Evolutionary conservation across 2,797 vertebrate species (phyloP).

Genomic region (Tapirus indicus): DNA sequence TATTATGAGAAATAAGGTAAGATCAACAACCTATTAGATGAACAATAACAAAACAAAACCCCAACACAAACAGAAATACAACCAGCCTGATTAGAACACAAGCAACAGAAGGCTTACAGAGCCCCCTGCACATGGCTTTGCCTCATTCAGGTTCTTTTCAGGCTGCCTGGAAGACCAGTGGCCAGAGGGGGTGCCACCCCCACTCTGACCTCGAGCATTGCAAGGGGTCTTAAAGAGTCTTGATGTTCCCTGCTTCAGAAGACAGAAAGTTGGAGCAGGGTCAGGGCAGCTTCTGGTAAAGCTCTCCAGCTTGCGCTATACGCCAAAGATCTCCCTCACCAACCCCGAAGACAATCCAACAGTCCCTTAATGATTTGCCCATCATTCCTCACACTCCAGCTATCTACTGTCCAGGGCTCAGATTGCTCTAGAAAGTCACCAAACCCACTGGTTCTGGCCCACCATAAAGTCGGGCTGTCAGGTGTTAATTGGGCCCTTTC

Average conservation of each 20-base stretch:
- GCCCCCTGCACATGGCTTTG: neutral
- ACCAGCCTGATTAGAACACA: conserved; percentile 4
- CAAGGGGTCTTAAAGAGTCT: neutral
- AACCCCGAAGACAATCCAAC: neutral
- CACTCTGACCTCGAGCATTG: neutral
- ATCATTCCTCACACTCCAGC: neutral
- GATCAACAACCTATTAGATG: conserved; percentile 45
- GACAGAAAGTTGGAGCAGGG: neutral
- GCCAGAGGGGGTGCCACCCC: neutral
- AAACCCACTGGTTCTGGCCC: neutral
- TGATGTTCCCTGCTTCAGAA: conserved; percentile 11
- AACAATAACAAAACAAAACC: conserved; percentile 60
- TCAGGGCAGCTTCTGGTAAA: neutral
- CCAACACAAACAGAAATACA: conserved; percentile 50
- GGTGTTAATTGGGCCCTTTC: neutral
- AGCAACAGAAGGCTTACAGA: conserved; percentile 25
- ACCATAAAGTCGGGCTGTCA: conserved; percentile 29
- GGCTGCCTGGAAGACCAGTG: neutral
- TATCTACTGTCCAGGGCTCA: neutral
- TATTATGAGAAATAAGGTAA: conserved; percentile 67
- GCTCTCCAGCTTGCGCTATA: neutral
- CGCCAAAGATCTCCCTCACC: neutral
- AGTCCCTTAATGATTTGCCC: neutral
- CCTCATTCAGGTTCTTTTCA: neutral
- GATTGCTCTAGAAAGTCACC: neutral